Conservation (phyloP, 2,113 vertebrate species). For the Synodontis membranacea region DNA sequence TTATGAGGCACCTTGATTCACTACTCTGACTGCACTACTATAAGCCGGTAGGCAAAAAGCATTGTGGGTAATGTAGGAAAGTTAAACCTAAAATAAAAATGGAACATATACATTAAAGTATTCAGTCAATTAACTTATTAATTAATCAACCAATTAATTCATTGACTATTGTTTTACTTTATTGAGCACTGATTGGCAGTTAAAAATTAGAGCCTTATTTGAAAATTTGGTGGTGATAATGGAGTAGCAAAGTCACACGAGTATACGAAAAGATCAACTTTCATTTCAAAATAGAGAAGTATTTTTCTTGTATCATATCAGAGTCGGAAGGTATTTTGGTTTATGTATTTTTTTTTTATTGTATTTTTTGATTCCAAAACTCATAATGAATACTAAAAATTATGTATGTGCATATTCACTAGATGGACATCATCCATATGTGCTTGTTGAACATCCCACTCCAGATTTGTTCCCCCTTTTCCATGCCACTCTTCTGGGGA, state of each 20-base stretch:
- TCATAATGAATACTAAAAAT: background rate
- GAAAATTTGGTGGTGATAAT: background rate
- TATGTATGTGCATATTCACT: background rate
- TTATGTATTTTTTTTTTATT: background rate
- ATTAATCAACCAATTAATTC: too few species aligned
- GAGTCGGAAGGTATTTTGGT: background rate
- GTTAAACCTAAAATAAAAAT: background rate
- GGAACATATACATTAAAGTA: background rate
- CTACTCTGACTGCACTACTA: background rate
- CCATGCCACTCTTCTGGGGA: too few species aligned
- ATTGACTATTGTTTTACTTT: background rate
- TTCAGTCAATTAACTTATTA: too few species aligned
- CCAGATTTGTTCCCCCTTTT: too few species aligned
- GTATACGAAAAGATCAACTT: background rate
- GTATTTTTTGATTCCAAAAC: background rate
- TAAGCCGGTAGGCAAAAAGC: background rate
- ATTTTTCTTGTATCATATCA: background rate
- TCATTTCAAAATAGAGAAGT: background rate
- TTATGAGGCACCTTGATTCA: background rate
- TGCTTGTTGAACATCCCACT: too few species aligned
- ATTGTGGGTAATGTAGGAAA: background rate
- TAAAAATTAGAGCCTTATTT: background rate
- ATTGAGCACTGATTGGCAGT: too few species aligned
- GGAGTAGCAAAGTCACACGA: background rate
- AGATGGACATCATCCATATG: too few species aligned